Evolutionary conservation across 2,113 vertebrate genomes (phyloP).

Genomic region (Dermatemys mawii): DNA sequence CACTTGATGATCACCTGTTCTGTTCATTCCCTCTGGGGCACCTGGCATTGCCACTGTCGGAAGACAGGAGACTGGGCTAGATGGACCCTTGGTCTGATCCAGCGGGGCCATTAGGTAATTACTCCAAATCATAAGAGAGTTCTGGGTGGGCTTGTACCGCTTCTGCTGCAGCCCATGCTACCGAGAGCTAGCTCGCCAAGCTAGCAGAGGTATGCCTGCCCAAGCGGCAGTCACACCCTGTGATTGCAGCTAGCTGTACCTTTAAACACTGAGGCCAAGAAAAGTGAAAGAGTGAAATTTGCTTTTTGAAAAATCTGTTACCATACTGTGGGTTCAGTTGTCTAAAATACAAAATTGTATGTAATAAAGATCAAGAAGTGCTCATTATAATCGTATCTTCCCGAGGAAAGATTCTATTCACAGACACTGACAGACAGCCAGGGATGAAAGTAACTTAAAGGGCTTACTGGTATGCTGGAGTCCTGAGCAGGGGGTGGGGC

Average conservation of each 20-base stretch:
- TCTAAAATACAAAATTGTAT: background rate
- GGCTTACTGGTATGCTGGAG: too few species aligned
- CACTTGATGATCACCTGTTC: too few species aligned
- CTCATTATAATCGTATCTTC: background rate
- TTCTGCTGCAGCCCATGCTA: too few species aligned
- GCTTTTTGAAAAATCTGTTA: background rate
- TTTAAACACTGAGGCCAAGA: background rate
- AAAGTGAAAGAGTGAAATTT: background rate
- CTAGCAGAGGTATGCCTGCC: background rate
- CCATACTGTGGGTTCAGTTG: background rate
- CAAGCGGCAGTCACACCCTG: background rate
- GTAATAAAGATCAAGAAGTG: background rate
- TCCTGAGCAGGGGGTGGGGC: too few species aligned
- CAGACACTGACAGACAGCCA: background rate
- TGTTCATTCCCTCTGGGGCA: too few species aligned
- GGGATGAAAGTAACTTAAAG: too few species aligned
- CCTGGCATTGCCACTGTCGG: too few species aligned
- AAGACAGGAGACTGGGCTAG: too few species aligned
- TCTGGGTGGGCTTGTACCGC: background rate
- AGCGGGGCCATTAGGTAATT: background rate
- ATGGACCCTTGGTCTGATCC: too few species aligned
- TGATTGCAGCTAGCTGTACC: background rate
- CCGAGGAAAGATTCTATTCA: background rate
- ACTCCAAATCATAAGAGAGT: too few species aligned
- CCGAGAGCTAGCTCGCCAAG: background rate